Percentiles rank a stretch among this genome's conserved stretches.
Conservation (phyloP, 2,113 vertebrate genomes). For the Tetrao urogallus region DNA sequence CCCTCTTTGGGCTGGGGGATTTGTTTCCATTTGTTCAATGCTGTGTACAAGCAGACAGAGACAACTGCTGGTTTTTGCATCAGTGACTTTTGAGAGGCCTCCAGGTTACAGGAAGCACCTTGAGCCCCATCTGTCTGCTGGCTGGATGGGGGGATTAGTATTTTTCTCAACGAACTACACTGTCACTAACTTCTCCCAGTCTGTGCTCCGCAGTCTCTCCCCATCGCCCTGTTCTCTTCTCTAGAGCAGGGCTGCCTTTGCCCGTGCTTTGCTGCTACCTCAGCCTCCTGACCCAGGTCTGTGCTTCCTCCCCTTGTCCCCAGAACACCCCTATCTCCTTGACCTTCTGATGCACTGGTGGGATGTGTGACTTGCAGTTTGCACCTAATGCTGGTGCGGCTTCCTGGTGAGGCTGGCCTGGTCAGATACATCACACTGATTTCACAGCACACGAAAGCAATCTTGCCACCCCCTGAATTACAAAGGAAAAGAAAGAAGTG, state of each 20-base stretch:
- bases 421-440: background rate
- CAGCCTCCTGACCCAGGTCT: fast-evolving
- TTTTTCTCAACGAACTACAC: background rate
- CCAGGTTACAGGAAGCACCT: conserved; percentile 36
- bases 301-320: background rate
- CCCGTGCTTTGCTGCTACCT: background rate
- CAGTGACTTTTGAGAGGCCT: conserved; percentile 18
- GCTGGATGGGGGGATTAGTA: conserved; percentile 20
- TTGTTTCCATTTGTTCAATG: background rate
- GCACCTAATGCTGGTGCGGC: background rate
- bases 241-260: background rate
- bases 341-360: conserved; percentile 19
- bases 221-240: background rate
- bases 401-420: background rate
- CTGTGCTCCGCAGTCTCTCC: background rate
- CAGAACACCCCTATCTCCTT: background rate
- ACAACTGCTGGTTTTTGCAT: conserved; percentile 50
- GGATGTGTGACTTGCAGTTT: background rate
- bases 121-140: conserved; percentile 17
- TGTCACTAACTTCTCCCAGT: background rate
- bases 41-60: background rate
- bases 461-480: background rate
- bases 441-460: background rate
- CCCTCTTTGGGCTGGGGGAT: background rate
- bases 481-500: background rate